phyloP scores from a whole-genome alignment of 2,113 vertebrate genomes.

The Fulica atra region DNA sequence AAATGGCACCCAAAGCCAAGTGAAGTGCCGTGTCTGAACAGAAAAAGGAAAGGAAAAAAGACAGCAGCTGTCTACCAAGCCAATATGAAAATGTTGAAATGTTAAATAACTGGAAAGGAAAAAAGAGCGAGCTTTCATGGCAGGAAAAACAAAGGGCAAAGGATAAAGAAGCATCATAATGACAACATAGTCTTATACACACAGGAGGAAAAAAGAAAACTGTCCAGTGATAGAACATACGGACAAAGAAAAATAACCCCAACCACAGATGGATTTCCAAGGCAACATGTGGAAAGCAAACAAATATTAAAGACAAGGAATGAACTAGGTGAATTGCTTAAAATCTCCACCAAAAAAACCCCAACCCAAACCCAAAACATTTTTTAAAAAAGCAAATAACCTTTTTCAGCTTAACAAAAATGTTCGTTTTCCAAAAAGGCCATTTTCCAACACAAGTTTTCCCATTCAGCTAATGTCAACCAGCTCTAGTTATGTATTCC shows the following conservation, averaged over 20 bases:
- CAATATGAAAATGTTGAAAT: conserved; percentile 21
- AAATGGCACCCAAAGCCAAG: conserved; percentile 16
- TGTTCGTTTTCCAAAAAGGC: background rate
- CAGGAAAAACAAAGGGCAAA: background rate
- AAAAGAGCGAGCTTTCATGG: background rate
- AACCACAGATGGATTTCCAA: conserved; percentile 20
- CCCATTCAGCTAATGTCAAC: conserved; percentile 6
- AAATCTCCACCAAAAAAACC: background rate
- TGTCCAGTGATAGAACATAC: background rate
- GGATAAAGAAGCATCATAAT: background rate
- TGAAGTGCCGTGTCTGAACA: background rate
- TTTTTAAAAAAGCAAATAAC: background rate
- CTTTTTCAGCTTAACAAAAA: background rate
- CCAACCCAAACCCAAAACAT: background rate
- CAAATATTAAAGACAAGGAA: background rate
- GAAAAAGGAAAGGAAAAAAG: conserved; percentile 4
- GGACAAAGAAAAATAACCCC: background rate
- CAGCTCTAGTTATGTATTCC: background rate
- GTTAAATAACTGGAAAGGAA: conserved; percentile 3
- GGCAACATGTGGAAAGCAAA: background rate
- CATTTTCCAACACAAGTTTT: background rate
- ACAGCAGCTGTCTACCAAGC: background rate
- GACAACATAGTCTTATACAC: background rate
- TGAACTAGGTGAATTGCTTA: background rate
- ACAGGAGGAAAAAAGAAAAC: background rate